phyloP scores from a whole-genome alignment of 2,888 invertebrate genomes.

The Thereva nobilitata region DNA sequence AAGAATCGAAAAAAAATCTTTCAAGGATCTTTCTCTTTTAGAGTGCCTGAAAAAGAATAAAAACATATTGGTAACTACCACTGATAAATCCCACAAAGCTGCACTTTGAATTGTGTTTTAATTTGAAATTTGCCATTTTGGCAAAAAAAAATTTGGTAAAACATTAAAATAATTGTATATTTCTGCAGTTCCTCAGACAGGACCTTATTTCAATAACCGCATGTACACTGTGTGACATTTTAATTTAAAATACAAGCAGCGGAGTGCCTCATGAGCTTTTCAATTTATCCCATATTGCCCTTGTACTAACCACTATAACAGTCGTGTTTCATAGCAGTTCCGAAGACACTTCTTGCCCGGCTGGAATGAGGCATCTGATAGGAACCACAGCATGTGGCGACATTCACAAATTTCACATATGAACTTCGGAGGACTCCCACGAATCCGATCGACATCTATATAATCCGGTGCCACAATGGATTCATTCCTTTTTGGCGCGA shows the following conservation, averaged over 20 bases:
- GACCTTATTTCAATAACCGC: conserved; percentile 30
- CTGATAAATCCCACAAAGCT: too few relatives aligned
- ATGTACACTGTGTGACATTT: conserved; percentile 33
- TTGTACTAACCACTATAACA: conserved; percentile 26
- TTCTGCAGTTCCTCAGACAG: conserved; percentile 28
- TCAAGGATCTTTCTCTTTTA: too few relatives aligned
- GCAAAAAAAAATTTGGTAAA: too few relatives aligned
- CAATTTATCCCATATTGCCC: conserved; percentile 33
- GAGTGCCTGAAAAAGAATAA: too few relatives aligned
- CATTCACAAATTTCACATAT: conserved; percentile 35
- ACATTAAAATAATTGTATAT: conserved; percentile 6
- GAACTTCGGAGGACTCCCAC: conserved; percentile 11
- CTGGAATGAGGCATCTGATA: conserved; percentile 30
- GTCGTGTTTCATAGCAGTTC: conserved; percentile 20
- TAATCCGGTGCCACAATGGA: conserved; percentile 27
- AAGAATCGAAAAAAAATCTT: too few relatives aligned
- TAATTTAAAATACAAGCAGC: conserved; percentile 34
- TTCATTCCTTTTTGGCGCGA: background rate
- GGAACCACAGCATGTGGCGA: conserved; percentile 32
- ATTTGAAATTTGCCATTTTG: too few relatives aligned
- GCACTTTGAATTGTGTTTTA: too few relatives aligned
- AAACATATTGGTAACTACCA: too few relatives aligned
- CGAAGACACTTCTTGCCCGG: conserved; percentile 25
- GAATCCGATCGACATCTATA: conserved; percentile 30
- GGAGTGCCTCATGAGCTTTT: conserved; percentile 31